Conservation (phyloP, 2,797 vertebrate genomes). For the Clarias fuscus region DNA sequence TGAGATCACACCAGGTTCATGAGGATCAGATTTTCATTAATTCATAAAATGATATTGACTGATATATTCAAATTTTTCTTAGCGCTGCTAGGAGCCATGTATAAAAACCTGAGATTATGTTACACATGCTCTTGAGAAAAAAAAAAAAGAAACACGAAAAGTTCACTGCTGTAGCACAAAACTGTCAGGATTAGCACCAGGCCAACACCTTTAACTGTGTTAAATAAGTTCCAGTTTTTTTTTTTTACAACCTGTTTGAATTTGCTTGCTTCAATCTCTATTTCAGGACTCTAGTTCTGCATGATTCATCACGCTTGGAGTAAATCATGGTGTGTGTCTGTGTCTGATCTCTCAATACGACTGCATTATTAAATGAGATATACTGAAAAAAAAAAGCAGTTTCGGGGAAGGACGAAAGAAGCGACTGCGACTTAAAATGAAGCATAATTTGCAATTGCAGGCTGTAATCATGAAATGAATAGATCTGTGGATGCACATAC, state of each 20-base stretch:
- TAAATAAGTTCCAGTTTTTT: constrained; percentile 8
- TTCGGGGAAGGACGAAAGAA: neutral
- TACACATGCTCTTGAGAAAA: neutral
- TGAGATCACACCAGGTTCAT: neutral
- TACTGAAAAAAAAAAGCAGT: neutral
- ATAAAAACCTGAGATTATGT: neutral
- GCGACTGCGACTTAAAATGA: neutral
- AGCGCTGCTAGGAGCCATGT: neutral
- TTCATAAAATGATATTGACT: neutral
- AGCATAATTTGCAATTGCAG: neutral
- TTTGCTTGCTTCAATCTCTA: neutral
- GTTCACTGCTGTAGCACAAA: neutral
- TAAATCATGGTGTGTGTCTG: constrained; percentile 9
- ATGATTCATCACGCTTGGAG: neutral
- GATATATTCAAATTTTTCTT: neutral
- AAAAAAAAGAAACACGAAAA: neutral
- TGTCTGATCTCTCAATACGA: neutral
- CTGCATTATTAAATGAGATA: neutral
- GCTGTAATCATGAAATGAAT: neutral
- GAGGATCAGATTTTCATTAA: neutral
- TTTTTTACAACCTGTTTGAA: neutral
- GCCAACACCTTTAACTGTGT: constrained; percentile 2
- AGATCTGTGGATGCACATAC: neutral
- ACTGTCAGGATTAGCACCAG: neutral
- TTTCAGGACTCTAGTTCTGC: neutral